A percentile compares a stretch with the other conserved stretches of the same genome.
Evolutionary conservation across 1,140 invertebrate species (phyloP).

Genomic region (Bombus superbus): DNA sequence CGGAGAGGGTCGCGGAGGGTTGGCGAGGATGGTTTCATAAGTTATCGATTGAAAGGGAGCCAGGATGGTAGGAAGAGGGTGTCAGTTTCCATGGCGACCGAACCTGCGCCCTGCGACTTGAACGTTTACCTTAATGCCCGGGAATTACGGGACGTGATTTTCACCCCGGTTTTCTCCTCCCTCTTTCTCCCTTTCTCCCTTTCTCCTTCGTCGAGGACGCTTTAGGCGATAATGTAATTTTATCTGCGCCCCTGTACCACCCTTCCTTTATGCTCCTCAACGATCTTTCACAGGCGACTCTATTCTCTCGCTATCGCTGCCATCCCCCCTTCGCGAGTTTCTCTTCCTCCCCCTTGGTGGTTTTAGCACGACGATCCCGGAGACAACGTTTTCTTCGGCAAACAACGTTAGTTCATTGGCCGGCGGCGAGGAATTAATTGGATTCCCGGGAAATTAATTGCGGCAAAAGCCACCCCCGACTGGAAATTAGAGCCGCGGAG

Average conservation of each 20-base stretch:
- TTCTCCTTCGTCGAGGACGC: slow-evolving; percentile 48
- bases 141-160: slow-evolving; percentile 82
- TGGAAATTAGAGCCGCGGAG: slow-evolving; percentile 61
- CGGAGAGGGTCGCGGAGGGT: slow-evolving; percentile 43
- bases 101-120: slow-evolving; percentile 77
- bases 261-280: not conserved
- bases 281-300: slow-evolving; percentile 10
- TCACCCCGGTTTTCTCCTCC: slow-evolving; percentile 66
- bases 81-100: slow-evolving; percentile 78
- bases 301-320: not conserved
- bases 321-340: not conserved
- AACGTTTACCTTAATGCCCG: slow-evolving; percentile 82
- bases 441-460: slow-evolving; percentile 67
- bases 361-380: slow-evolving; percentile 32
- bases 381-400: slow-evolving; percentile 71
- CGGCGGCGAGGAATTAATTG: slow-evolving; percentile 60
- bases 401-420: slow-evolving; percentile 77
- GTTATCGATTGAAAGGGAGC: slow-evolving; percentile 81
- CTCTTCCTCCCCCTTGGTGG: not conserved
- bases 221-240: slow-evolving; percentile 70
- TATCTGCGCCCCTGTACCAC: slow-evolving; percentile 43
- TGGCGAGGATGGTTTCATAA: slow-evolving; percentile 79
- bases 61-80: slow-evolving; percentile 63
- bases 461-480: slow-evolving; percentile 67
- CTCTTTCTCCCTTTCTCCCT: slow-evolving; percentile 25